Percentiles rank a stretch among this genome's conserved stretches.
phyloP scores from a whole-genome alignment of 2,113 vertebrate species.

The Cyanoderma ruficeps region DNA sequence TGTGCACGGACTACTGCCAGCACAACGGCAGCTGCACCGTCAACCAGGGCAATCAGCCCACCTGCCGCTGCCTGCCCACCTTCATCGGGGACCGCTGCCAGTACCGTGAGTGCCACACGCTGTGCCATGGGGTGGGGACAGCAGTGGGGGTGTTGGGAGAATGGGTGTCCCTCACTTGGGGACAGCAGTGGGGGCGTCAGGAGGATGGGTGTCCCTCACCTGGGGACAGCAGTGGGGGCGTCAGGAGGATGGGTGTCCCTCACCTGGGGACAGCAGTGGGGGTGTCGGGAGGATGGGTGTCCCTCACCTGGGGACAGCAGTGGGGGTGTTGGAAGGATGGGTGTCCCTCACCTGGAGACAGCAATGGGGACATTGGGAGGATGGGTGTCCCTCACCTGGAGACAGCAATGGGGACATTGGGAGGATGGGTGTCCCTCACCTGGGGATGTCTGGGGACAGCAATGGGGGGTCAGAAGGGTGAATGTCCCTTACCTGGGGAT shows the following conservation, averaged over 20 bases:
- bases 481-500: background rate
- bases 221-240: fast-evolving
- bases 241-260: background rate
- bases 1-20: slow-evolving; percentile 86
- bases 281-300: fast-evolving
- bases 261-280: background rate
- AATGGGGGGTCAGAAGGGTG: no score
- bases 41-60: slow-evolving; percentile 93
- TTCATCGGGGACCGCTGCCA: slow-evolving; percentile 93
- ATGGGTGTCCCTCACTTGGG: background rate
- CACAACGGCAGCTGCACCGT: slow-evolving; percentile 89
- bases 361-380: no score
- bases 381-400: no score
- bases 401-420: no score
- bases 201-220: background rate
- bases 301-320: no score
- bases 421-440: no score
- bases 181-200: fast-evolving
- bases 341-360: no score
- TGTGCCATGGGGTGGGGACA: background rate
- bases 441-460: no score
- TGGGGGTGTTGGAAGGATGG: no score
- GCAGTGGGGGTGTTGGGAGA: fast-evolving
- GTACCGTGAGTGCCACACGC: slow-evolving; percentile 83
- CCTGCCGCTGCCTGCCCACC: slow-evolving; percentile 81